Conservation (phyloP, 2,797 vertebrate species). For the Danio choprae region DNA sequence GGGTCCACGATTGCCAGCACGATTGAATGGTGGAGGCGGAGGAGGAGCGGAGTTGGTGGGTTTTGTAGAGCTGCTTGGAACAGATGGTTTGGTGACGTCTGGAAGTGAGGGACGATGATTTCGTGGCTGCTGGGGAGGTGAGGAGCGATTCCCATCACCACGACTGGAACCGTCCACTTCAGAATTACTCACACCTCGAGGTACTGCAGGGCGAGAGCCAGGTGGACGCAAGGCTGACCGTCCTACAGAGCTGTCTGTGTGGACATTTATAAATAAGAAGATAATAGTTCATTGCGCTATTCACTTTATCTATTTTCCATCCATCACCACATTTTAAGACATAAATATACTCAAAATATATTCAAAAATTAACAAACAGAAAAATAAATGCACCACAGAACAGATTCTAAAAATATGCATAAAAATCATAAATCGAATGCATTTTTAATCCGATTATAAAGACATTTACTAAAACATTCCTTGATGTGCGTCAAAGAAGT, state of each 20-base stretch:
- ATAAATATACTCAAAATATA: too few relatives aligned
- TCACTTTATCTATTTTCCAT: too few relatives aligned
- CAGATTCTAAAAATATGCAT: too few relatives aligned
- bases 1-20: conserved; percentile 75
- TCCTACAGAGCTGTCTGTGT: conserved; percentile 79
- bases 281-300: background rate
- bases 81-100: conserved; percentile 83
- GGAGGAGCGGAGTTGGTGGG: conserved; percentile 78
- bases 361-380: too few relatives aligned
- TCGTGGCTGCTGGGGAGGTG: conserved; percentile 82
- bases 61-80: conserved; percentile 74
- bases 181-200: conserved; percentile 79
- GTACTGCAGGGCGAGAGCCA: conserved; percentile 81
- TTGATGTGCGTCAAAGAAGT: too few relatives aligned
- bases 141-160: conserved; percentile 62
- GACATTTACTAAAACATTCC: too few relatives aligned
- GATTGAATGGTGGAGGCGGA: conserved; percentile 77
- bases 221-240: conserved; percentile 85
- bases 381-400: too few relatives aligned
- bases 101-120: conserved; percentile 89
- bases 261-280: conserved; percentile 11
- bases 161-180: conserved; percentile 61
- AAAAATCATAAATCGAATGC: too few relatives aligned
- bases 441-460: too few relatives aligned
- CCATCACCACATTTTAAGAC: too few relatives aligned